Base-by-base conservation (phyloP, 1,140 invertebrate species). In the Bombus sibiricus region DNA sequence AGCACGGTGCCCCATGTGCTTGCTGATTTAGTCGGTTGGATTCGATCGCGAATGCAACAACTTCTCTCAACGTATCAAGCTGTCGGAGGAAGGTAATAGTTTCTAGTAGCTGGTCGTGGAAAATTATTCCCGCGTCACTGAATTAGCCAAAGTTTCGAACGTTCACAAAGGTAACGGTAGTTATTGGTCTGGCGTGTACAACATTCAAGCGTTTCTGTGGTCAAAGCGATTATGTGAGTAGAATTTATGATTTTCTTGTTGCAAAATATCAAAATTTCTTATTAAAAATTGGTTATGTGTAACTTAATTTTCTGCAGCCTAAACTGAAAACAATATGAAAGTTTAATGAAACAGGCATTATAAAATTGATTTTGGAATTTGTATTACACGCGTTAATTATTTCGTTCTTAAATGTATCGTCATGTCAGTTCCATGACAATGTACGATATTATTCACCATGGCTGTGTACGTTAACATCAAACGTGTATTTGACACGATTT, bases 1-100 rank as follows among this genome's bases (percentile, higher is more conserved):
- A 93, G 75, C 86, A 87, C 89, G 88, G 91, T 91, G 91, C 88
- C 87, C 75, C 81, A 69, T 81, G 64, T 85, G 62, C 41, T 82
- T 41, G 37, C 15, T 78, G 43, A 68, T 68, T 47, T 34, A 41
- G 12, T 28, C n/a, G 41, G 15, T 64, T 13, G 57, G 8, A 34
- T 68, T 66, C 78, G 47, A 79, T 76, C 41, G 39, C 74, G 59
- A 66, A 81, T 13, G 75, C 32, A 37, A 28, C 47, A 62, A 71
- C 53, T 62, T 22, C n/a, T 18, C 12, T 28, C 15, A 4, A 15
- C 47, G 64, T 62, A 10, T 28, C 59, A 39, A 57, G 32, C 66
- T 22, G 34, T 9, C n/a, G 53, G 28, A 69, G 57, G 39, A 74
- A 86, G 22, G 64, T 64, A 66, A 69, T 53, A 28, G 62, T 39